Base-by-base conservation (phyloP, 2,797 vertebrate species). In the Pseudochirops cupreus region DNA sequence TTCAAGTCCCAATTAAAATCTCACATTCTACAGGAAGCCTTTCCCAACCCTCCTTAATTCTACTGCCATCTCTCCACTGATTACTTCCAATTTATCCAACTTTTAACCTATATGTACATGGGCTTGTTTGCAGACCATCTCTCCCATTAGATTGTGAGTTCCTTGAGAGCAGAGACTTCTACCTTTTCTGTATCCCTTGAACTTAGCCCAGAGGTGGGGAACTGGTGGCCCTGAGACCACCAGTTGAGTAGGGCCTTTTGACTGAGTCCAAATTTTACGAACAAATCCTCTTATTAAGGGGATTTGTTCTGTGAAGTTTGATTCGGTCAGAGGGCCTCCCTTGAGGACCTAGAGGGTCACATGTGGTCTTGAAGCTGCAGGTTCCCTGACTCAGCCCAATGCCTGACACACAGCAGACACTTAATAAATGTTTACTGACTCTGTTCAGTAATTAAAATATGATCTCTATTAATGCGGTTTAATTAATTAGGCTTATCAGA, bases 401-500 rank as follows among this genome's bases (percentile, higher is more conserved):
- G 62, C 18, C 91, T 62, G 55, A 91, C 18, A 94, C 95, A 91
- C 5, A 39, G 94, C 91, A 3, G 9, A 28, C 53, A 55, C 58
- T 13, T 92, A 91, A 33, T 50, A 95, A 91, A 93, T 33, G 3
- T 62, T 62, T 13, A 94, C 1, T 5, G 1, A 16, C 13, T 54
- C 58, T 92, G 21, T 39, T 52, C 89, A 95, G 29, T 92, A 59
- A 96, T 92, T 93, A 90, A 91, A 93, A 21, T 54, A 82, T 53
- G 4, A 57, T 94, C 56, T 90, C 46, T 89, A 53, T 21, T 31
- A 91, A 57, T 21, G 55, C 28, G 93, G 16, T 55, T 94, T 92
- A 96, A 95, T 91, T n/a, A 93, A 59, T 16, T 46, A 96, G 26
- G 14, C 62, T 95, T 94, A 92, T 97, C 56, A 92, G 93, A 67